Conservation (phyloP, 2,888 invertebrate genomes). For the Melanotus villosus region DNA sequence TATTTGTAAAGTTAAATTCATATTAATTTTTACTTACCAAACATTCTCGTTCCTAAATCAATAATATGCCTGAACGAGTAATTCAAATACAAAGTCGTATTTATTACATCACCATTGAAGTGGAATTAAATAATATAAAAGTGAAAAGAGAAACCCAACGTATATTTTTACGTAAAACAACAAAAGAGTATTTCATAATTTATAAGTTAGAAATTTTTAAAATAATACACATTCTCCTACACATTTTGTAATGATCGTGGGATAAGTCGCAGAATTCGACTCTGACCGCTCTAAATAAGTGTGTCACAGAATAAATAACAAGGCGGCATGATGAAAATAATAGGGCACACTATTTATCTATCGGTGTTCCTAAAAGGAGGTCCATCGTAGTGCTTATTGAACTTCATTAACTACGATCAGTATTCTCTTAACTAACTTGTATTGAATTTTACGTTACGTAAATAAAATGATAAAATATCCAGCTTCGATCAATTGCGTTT, state of each 20-base stretch:
- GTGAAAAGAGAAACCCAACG: too few relatives aligned
- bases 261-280: slow-evolving; percentile 40
- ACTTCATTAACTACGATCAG: slow-evolving; percentile 26
- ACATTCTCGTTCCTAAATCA: too few relatives aligned
- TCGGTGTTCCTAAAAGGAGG: slow-evolving; percentile 37
- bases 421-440: not conserved
- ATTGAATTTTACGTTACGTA: not conserved
- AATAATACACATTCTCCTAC: slow-evolving; percentile 11
- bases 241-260: slow-evolving; percentile 47
- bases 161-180: not conserved
- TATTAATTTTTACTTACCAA: too few relatives aligned
- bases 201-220: not conserved
- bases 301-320: slow-evolving; percentile 50
- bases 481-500: too few relatives aligned
- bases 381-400: slow-evolving; percentile 33
- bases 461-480: too few relatives aligned
- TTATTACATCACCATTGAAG: too few relatives aligned
- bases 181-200: not conserved
- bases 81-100: too few relatives aligned
- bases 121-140: too few relatives aligned
- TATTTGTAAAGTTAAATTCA: too few relatives aligned
- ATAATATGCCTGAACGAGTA: too few relatives aligned
- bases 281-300: slow-evolving; percentile 43
- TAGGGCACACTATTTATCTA: slow-evolving; percentile 41
- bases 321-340: slow-evolving; percentile 31